Evolutionary conservation across 2,797 vertebrate genomes (phyloP), one percentile per base, ranked within the genome.

Genomic region (Dendrocincla fuliginosa): DNA sequence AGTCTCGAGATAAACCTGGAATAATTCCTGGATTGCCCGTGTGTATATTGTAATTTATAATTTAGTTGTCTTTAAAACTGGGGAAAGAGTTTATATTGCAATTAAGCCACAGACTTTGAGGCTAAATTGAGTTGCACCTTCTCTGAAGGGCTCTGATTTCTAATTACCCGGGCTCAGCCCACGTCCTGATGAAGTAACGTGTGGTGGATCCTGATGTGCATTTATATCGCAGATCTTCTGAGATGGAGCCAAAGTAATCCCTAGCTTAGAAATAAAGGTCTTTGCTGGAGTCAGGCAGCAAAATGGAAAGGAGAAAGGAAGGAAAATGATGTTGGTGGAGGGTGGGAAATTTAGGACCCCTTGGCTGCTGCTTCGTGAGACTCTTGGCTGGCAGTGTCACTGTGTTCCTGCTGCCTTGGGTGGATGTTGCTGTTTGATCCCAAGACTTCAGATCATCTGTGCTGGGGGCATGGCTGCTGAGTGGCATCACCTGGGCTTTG

Each of bases 41-140:
- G 64, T 92, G 53, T 42, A 6, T 83, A 16, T 53, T 77, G 47
- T 74, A 24, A 75, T 94, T 93, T 84, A 61, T 90, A 87, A 82
- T 70, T 85, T 57, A 59, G 81, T 59, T 80, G 46, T 55, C 89
- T 95, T 86, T 84, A 89, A 75, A 95, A 84, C 22, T 23, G 20
- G 44, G 49, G 46, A 77, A 84, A 59, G 91, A 76, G 53, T 91
- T 95, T 96, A 75, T 95, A 78, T 97, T 90, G 93, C 95, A 91
- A 94, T 96, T 95, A 95, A 92, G 90, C 84, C 42, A 59, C 86
- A 59, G 77, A 73, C 46, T 91, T 94, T 50, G 83, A 64, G 86
- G 83, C 60, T 73, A 61, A 97, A 93, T 89, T 83, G 80, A 59
- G 57, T 82, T 39, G 56, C 69, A 50, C 88, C 89, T 90, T 91